phyloP scores from a whole-genome alignment of 2,113 vertebrate species.

The Tenrec ecaudatus region DNA sequence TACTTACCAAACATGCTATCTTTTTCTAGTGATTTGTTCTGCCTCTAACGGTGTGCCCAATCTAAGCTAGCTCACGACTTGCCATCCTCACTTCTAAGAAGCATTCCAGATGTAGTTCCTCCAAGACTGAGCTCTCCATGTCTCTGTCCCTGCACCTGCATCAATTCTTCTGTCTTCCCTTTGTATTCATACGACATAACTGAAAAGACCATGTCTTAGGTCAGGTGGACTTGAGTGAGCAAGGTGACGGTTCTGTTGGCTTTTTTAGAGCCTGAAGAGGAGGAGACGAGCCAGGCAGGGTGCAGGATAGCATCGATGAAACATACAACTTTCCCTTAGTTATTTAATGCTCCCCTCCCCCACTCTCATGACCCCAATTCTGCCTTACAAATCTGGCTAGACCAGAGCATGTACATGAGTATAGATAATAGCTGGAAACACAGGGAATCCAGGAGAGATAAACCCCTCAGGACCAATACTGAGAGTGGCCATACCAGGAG shows the following conservation, averaged over 20 bases:
- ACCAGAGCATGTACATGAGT: no score
- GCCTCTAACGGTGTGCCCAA: not conserved
- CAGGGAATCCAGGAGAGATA: no score
- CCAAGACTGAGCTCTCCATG: not conserved
- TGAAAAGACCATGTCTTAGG: not conserved
- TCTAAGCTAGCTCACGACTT: not conserved
- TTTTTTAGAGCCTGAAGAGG: no score
- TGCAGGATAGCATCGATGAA: no score
- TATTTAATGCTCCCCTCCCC: no score
- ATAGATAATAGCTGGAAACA: no score
- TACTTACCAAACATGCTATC: not conserved
- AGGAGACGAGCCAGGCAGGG: no score
- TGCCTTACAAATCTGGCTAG: no score
- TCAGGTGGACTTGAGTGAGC: not conserved
- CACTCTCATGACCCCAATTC: no score
- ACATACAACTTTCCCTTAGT: no score
- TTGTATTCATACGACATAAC: not conserved
- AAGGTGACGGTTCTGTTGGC: not conserved
- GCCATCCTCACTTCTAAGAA: not conserved
- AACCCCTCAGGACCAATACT: no score
- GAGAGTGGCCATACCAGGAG: no score
- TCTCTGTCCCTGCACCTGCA: not conserved
- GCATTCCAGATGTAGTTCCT: not conserved
- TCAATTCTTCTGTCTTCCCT: not conserved
- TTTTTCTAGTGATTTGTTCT: not conserved